These are phyloP conservation scores for Cerastis rubricosa DNA, from an alignment of 2,888 invertebrate genomes.

Conservation along the genomic window DNA sequence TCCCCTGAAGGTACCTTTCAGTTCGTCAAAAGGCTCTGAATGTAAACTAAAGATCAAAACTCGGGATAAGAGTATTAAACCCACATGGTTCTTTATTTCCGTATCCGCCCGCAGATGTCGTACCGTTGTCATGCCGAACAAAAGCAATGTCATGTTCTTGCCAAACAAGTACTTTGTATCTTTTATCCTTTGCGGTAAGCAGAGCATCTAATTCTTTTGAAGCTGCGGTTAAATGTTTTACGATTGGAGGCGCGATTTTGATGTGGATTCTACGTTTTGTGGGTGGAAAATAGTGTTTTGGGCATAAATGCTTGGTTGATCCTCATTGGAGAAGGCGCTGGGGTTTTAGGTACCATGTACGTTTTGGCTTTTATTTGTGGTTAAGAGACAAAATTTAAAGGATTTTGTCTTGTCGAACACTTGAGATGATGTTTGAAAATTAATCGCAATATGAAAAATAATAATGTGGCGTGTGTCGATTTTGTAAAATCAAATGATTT, in stretches of 20 bases:
- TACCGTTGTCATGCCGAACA: slow-evolving; percentile 66
- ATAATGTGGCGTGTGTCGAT: too few relatives aligned
- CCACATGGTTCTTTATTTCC: slow-evolving; percentile 65
- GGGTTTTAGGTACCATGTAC: not conserved
- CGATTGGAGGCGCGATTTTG: not conserved
- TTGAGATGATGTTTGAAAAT: not conserved
- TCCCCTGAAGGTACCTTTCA: slow-evolving; percentile 16
- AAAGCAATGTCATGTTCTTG: slow-evolving; percentile 64
- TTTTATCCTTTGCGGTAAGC: slow-evolving; percentile 55
- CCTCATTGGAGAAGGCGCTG: not conserved
- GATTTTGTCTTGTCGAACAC: not conserved
- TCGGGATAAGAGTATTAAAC: slow-evolving; percentile 58
- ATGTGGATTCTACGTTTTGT: not conserved
- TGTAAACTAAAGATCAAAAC: slow-evolving; percentile 62
- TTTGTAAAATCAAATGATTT: too few relatives aligned
- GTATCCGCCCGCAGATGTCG: slow-evolving; percentile 59
- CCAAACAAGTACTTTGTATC: slow-evolving; percentile 65
- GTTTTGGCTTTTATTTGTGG: not conserved
- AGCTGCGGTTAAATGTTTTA: slow-evolving; percentile 21
- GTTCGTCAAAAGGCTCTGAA: slow-evolving; percentile 49
- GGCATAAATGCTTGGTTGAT: not conserved
- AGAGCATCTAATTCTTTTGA: slow-evolving; percentile 55
- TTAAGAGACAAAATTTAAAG: not conserved
- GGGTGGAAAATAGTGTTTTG: not conserved
- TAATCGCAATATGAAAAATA: not conserved